Evolutionary conservation across 30 jellyfish, hydroid and myxozoan genomes (phyloP).

Genomic region (Cassiopea andromeda): DNA sequence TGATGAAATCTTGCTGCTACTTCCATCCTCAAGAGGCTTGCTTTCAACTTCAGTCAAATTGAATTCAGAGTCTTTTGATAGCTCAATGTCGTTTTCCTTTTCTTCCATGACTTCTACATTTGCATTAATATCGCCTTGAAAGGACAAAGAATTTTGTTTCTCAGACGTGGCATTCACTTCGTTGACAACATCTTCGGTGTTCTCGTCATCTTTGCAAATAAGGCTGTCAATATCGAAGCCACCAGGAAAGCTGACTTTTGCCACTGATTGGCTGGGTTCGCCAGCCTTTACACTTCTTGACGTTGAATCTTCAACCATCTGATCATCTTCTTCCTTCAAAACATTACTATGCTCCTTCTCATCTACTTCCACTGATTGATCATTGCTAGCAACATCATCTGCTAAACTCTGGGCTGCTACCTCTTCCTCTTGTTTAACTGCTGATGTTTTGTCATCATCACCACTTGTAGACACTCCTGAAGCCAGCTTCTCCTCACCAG

Average conservation of each 20-base stretch:
- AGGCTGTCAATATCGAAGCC: slow-evolving; percentile 70
- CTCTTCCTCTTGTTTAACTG: not conserved
- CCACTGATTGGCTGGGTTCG: not conserved
- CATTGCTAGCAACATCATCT: not conserved
- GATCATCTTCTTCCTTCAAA: not conserved
- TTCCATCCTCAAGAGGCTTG: not conserved
- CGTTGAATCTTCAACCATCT: not conserved
- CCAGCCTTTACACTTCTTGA: not conserved
- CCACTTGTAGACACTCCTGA: not conserved
- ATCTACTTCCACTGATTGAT: not conserved
- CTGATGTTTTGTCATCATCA: not conserved
- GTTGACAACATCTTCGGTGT: not conserved
- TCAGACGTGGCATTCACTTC: not conserved
- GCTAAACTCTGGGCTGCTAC: not conserved
- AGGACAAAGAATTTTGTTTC: not conserved
- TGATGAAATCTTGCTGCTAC: not conserved
- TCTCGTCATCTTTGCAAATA: slow-evolving; percentile 45
- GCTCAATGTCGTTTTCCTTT: not conserved
- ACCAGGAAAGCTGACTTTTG: slow-evolving; percentile 8
- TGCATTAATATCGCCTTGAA: not conserved
- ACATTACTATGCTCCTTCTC: not conserved
- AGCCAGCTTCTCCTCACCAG: not conserved
- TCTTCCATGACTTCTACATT: not conserved
- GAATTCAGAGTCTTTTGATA: not conserved
- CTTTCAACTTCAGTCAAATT: not conserved